Evolutionary conservation across 1,140 invertebrate genomes (phyloP).

Genomic region (Octopus bimaculoides): DNA sequence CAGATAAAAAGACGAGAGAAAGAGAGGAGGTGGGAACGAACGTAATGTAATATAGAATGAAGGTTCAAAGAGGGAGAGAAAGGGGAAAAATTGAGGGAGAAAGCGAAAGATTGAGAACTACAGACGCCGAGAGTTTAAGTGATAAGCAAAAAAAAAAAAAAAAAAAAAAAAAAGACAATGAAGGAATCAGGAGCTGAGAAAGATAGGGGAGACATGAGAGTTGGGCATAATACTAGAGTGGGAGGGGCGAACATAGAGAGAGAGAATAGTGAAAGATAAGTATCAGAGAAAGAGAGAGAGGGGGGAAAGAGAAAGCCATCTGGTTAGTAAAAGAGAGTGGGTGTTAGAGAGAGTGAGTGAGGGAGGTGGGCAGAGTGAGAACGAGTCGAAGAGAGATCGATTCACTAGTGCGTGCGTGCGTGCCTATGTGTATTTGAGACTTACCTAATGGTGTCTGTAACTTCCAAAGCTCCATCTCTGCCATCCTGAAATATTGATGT

Average conservation of each 20-base stretch:
- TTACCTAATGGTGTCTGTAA: slow-evolving; percentile 85
- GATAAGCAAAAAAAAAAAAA: not conserved
- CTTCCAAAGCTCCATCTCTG: slow-evolving; percentile 84
- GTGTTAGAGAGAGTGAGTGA: too few relatives aligned
- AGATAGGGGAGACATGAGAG: slow-evolving; percentile 5
- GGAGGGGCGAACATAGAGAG: not conserved
- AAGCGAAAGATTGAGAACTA: slow-evolving; percentile 9
- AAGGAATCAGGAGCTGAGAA: slow-evolving; percentile 13
- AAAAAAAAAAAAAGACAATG: slow-evolving; percentile 10
- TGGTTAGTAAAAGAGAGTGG: too few relatives aligned
- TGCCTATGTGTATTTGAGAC: slow-evolving; percentile 16
- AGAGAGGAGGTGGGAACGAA: not conserved
- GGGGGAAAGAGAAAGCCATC: too few relatives aligned
- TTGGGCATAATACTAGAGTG: not conserved
- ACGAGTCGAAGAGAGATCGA: too few relatives aligned
- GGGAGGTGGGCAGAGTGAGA: too few relatives aligned
- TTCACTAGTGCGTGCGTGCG: too few relatives aligned
- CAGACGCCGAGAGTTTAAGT: slow-evolving; percentile 15
- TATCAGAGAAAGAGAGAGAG: too few relatives aligned
- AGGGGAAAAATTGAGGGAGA: not conserved
- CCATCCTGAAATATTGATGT: slow-evolving; percentile 70
- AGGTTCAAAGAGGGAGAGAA: not conserved
- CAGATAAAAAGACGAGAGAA: not conserved
- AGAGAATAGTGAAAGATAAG: too few relatives aligned
- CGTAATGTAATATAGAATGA: not conserved